Conservation (phyloP, 1,140 invertebrate genomes). For the Formica exsecta region DNA sequence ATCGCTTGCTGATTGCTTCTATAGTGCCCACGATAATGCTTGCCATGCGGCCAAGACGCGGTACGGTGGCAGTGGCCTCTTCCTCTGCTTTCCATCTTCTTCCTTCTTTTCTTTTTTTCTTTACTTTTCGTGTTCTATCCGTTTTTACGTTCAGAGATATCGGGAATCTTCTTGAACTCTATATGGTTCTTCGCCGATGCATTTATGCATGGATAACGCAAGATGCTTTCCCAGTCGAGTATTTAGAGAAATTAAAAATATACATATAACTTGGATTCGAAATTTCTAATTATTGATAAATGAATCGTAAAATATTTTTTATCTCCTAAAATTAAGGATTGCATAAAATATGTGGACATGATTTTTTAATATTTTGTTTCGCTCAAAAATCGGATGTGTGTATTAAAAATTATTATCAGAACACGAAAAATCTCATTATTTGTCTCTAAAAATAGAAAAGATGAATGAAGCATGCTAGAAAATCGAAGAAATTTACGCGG, state of each 20-base stretch:
- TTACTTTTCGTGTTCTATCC: conserved; percentile 22
- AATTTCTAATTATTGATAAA: neutral
- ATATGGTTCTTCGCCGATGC: neutral
- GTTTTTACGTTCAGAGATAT: conserved; percentile 15
- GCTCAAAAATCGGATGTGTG: neutral
- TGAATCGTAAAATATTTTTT: neutral
- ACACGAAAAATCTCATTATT: neutral
- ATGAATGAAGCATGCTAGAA: conserved; percentile 73
- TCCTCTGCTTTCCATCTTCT: conserved; percentile 38
- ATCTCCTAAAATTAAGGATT: neutral
- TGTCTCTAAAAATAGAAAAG: too few relatives aligned
- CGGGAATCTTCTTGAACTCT: neutral
- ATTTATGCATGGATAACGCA: neutral
- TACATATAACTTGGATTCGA: neutral
- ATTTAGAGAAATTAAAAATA: conserved; percentile 52
- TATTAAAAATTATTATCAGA: neutral
- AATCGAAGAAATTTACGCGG: conserved; percentile 62
- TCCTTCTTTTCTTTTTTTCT: conserved; percentile 17
- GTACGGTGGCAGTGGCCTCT: conserved; percentile 37
- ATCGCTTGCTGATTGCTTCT: conserved; percentile 54
- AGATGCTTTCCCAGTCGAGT: conserved; percentile 37
- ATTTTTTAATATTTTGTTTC: neutral
- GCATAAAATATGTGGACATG: neutral
- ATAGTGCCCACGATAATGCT: conserved; percentile 63
- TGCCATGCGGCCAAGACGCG: conserved; percentile 62